Percentiles rank a stretch among this genome's conserved stretches.
phyloP scores from a whole-genome alignment of 1,140 invertebrate genomes.

The Meloidogyne hapla region DNA sequence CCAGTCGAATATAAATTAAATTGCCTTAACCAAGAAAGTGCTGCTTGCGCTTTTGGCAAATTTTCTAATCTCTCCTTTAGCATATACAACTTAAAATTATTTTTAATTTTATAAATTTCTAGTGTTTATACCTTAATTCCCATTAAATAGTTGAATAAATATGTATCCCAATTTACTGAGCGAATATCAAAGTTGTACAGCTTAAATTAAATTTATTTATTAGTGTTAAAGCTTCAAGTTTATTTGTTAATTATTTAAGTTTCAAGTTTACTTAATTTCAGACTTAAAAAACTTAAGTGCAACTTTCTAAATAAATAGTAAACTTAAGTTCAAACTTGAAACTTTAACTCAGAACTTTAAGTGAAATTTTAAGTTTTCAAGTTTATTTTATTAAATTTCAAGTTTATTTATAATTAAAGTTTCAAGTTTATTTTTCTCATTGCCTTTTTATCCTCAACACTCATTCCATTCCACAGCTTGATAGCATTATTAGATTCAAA shows the following conservation, averaged over 20 bases:
- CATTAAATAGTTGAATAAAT: constrained; percentile 63
- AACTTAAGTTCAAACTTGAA: no score
- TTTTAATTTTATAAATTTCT: background rate
- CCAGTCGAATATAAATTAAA: constrained; percentile 41
- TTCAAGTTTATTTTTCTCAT: background rate
- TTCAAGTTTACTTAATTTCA: background rate
- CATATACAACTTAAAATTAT: constrained; percentile 39
- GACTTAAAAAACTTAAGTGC: background rate
- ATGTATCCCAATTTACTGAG: constrained; percentile 58
- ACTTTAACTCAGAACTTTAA: no score
- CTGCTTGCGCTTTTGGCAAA: constrained; percentile 42
- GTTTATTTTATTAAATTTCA: background rate
- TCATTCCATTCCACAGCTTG: constrained; percentile 48
- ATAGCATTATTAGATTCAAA: constrained; percentile 55
- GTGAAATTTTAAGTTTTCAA: background rate
- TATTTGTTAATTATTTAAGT: background rate
- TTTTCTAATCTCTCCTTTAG: constrained; percentile 56
- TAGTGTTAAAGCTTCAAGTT: no score
- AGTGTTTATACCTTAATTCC: constrained; percentile 58
- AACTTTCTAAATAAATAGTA: no score
- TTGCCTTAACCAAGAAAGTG: constrained; percentile 45
- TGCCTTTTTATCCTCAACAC: constrained; percentile 55
- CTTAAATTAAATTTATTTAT: constrained; percentile 46
- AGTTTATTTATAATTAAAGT: no score
- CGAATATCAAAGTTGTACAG: constrained; percentile 61